phyloP scores from a whole-genome alignment of 2,113 vertebrate genomes.

The Megaleporinus macrocephalus region DNA sequence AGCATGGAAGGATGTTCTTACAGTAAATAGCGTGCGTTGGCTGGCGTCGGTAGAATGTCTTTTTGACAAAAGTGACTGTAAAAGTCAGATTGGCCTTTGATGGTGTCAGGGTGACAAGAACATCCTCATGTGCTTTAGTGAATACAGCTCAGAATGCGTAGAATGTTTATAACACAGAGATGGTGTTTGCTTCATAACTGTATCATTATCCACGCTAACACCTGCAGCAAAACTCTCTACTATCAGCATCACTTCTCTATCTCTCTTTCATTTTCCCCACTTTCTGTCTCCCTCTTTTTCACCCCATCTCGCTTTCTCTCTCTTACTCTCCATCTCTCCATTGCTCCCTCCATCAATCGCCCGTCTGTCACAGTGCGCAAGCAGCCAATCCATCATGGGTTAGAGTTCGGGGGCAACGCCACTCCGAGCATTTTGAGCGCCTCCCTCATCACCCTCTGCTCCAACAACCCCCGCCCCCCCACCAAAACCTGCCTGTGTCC shows the following conservation, averaged over 20 bases:
- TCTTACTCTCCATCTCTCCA: constrained; percentile 71
- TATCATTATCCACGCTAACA: not conserved
- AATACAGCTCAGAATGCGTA: not conserved
- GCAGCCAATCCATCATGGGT: constrained; percentile 83
- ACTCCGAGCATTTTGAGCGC: constrained; percentile 37
- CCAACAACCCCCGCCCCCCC: constrained; percentile 14
- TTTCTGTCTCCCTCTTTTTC: constrained; percentile 38
- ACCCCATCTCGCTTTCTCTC: constrained; percentile 15
- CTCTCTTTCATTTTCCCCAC: not conserved
- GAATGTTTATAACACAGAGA: not conserved
- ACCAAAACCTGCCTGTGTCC: no score
- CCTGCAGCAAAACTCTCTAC: not conserved
- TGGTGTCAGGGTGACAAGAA: not conserved
- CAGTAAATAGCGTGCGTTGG: not conserved
- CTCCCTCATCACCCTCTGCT: constrained; percentile 12
- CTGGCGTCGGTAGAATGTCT: not conserved
- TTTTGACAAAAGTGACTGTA: constrained; percentile 6
- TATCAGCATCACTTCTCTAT: not conserved
- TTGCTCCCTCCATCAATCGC: constrained; percentile 74
- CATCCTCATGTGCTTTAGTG: not conserved
- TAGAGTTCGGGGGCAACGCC: constrained; percentile 54
- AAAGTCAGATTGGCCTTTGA: constrained; percentile 1
- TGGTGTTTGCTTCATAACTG: constrained; percentile 2
- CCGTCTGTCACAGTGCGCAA: constrained; percentile 79
- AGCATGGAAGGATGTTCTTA: constrained; percentile 4